A percentile compares a stretch with the other conserved stretches of the same genome.
phyloP scores from a whole-genome alignment of 2,797 vertebrate species.

The Hyperoplus lanceolatus region DNA sequence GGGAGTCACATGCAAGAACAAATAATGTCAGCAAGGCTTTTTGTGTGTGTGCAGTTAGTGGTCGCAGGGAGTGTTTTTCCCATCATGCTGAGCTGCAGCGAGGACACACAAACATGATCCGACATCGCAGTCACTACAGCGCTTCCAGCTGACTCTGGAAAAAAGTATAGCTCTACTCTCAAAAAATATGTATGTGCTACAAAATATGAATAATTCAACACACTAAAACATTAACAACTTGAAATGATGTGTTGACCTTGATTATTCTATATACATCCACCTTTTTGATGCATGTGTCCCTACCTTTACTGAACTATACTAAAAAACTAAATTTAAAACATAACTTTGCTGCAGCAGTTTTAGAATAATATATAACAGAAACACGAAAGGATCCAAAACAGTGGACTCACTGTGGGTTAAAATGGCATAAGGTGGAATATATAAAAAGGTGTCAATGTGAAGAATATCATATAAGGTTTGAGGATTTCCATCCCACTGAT shows the following conservation, averaged over 20 bases:
- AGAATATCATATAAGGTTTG: not conserved
- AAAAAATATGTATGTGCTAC: not conserved
- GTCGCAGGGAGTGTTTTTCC: slow-evolving; percentile 58
- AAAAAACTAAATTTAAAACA: no score
- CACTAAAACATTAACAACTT: no score
- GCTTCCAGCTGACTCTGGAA: not conserved
- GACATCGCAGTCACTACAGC: not conserved
- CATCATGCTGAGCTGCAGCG: slow-evolving; percentile 59
- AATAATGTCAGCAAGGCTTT: slow-evolving; percentile 53
- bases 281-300: not conserved
- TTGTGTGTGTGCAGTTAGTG: slow-evolving; percentile 44
- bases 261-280: not conserved
- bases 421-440: not conserved
- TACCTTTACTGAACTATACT: no score
- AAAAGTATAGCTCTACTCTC: not conserved
- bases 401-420: not conserved
- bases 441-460: not conserved
- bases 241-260: not conserved
- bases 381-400: not conserved
- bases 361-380: not conserved
- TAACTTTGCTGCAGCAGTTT: not conserved
- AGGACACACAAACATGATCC: slow-evolving; percentile 46
- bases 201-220: not conserved
- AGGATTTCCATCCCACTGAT: not conserved
- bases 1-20: slow-evolving; percentile 59